phyloP scores from a whole-genome alignment of 1,140 invertebrate genomes.

The Camponotus floridanus region DNA sequence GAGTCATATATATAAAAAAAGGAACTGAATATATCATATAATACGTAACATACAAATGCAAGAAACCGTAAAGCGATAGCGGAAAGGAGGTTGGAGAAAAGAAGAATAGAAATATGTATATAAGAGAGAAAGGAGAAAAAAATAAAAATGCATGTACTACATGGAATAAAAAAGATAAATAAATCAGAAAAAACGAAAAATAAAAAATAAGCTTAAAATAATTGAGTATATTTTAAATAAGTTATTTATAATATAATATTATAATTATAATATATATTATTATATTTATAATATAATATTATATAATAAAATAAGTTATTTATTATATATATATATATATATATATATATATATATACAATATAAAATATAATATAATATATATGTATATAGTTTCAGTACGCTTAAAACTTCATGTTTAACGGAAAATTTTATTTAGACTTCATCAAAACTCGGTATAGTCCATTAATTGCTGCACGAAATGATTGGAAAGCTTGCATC shows the following conservation, averaged over 20 bases:
- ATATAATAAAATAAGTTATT: too few species aligned
- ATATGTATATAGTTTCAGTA: background rate
- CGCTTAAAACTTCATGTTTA: background rate
- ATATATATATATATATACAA: too few species aligned
- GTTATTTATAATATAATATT: too few species aligned
- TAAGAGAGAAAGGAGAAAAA: background rate
- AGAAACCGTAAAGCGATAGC: constrained; percentile 24
- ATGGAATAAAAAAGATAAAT: background rate
- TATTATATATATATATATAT: too few species aligned
- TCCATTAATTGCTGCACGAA: background rate
- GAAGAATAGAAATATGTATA: background rate
- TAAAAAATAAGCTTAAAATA: too few species aligned
- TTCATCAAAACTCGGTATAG: constrained; percentile 11
- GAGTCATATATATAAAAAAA: background rate
- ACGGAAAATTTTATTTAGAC: background rate
- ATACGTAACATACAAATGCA: background rate
- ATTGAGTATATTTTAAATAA: too few species aligned
- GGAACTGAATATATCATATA: background rate
- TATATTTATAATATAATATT: too few species aligned
- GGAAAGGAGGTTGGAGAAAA: background rate
- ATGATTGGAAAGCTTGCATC: constrained; percentile 30
- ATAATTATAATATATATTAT: too few species aligned
- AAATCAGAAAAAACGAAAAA: background rate
- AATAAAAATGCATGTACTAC: background rate
- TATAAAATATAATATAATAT: too few species aligned